phyloP scores from a whole-genome alignment of 2,888 invertebrate species.

The Drosophila quasianomalipes region DNA sequence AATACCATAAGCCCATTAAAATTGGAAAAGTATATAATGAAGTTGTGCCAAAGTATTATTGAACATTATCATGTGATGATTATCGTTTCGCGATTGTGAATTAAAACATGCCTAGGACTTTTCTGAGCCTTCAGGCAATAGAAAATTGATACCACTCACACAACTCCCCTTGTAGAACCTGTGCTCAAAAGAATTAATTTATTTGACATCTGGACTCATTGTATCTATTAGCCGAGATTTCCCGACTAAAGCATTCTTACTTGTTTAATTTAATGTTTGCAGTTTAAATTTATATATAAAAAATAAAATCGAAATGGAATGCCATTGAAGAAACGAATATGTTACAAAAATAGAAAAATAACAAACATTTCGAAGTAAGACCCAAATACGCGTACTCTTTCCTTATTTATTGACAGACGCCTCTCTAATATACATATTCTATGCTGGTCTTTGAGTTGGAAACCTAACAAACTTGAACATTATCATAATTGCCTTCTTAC shows the following conservation, averaged over 20 bases:
- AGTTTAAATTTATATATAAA: neutral
- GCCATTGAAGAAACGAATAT: neutral
- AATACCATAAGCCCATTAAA: neutral
- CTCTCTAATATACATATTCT: neutral
- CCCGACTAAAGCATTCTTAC: neutral
- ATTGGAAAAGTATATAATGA: neutral
- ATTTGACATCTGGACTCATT: neutral
- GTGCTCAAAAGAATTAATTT: neutral
- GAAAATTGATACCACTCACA: neutral
- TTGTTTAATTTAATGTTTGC: neutral
- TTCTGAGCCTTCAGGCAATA: too few species aligned
- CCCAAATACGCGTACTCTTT: neutral
- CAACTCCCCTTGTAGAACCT: neutral
- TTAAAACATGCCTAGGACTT: neutral
- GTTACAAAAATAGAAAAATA: neutral
- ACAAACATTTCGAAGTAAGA: neutral
- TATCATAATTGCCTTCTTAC: constrained; percentile 62
- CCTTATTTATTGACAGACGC: constrained; percentile 1
- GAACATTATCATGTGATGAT: neutral
- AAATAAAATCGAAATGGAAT: neutral
- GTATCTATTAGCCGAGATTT: neutral
- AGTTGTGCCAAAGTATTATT: neutral
- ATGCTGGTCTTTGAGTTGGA: constrained; percentile 30
- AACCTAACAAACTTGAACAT: constrained; percentile 53
- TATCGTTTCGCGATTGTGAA: neutral